Evolutionary conservation across 2,888 invertebrate species (phyloP).

Genomic region (Eueremaeus valkanovi): DNA sequence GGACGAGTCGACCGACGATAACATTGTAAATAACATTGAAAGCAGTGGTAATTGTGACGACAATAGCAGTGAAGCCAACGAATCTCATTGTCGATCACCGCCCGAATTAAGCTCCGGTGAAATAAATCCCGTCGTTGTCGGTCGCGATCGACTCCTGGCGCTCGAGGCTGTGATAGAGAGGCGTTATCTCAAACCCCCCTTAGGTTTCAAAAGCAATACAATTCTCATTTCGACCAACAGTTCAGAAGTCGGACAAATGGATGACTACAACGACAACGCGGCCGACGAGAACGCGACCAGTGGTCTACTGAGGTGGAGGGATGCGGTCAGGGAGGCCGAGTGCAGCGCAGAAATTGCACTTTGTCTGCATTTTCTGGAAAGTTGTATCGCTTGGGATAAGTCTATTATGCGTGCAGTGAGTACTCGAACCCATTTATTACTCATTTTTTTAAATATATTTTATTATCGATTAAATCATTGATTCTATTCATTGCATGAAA

Average conservation of each 20-base stretch:
- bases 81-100: constrained; percentile 6
- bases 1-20: background rate
- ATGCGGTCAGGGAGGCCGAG: constrained; percentile 74
- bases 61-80: background rate
- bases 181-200: constrained; percentile 54
- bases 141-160: constrained; percentile 68
- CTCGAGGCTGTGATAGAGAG: constrained; percentile 88
- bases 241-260: constrained; percentile 26
- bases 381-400: constrained; percentile 94
- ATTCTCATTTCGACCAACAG: constrained; percentile 34
- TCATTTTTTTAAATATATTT: constrained; percentile 3
- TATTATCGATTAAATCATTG: too few species aligned
- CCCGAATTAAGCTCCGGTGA: constrained; percentile 49
- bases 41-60: too few species aligned
- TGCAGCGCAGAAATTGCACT: constrained; percentile 87
- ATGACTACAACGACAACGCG: constrained; percentile 43
- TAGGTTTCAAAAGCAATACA: constrained; percentile 44
- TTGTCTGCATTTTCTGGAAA: constrained; percentile 81
- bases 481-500: too few species aligned
- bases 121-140: constrained; percentile 56
- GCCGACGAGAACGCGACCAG: constrained; percentile 50
- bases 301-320: constrained; percentile 73
- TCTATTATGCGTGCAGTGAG: constrained; percentile 99
- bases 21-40: background rate
- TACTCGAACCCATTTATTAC: constrained; percentile 51